Conservation (phyloP, 2,888 invertebrate genomes). For the Lepidochitona cinerea region DNA sequence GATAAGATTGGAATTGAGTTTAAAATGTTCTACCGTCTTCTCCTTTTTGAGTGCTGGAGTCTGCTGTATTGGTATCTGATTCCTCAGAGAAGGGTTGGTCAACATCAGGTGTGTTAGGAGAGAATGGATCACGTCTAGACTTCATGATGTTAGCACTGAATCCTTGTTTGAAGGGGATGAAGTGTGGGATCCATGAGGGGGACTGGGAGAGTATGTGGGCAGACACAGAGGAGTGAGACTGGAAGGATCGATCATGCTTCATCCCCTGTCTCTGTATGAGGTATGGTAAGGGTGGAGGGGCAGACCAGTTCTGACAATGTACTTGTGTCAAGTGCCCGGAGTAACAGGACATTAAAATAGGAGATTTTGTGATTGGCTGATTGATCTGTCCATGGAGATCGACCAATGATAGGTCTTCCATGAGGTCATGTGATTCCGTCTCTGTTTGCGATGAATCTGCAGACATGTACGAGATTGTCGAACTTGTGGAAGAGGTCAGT, state of each 20-base stretch:
- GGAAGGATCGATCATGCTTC: constrained; percentile 49
- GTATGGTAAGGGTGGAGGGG: constrained; percentile 56
- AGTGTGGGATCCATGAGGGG: constrained; percentile 51
- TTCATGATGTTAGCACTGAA: constrained; percentile 57
- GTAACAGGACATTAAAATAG: constrained; percentile 94
- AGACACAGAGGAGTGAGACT: constrained; percentile 54
- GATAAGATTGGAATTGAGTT: too few relatives aligned
- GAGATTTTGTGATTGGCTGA: constrained; percentile 92
- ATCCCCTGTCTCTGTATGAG: constrained; percentile 34
- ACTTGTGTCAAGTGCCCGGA: constrained; percentile 84
- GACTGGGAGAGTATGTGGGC: constrained; percentile 35
- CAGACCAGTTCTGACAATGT: constrained; percentile 69
- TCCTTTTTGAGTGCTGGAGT: neutral
- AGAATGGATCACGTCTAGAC: neutral
- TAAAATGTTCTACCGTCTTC: neutral
- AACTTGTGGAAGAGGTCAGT: constrained; percentile 14
- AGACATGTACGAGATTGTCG: constrained; percentile 55
- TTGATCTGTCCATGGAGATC: constrained; percentile 96
- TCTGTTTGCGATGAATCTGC: constrained; percentile 80
- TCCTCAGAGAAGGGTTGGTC: neutral
- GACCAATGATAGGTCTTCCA: constrained; percentile 73
- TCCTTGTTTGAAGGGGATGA: constrained; percentile 48
- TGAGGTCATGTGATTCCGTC: constrained; percentile 78
- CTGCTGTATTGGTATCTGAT: neutral
- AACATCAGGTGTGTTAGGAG: constrained; percentile 8